Evolutionary conservation across 1,140 invertebrate species (phyloP), one percentile per base, ranked within the genome.

Genomic region (Drosophila novamexicana): DNA sequence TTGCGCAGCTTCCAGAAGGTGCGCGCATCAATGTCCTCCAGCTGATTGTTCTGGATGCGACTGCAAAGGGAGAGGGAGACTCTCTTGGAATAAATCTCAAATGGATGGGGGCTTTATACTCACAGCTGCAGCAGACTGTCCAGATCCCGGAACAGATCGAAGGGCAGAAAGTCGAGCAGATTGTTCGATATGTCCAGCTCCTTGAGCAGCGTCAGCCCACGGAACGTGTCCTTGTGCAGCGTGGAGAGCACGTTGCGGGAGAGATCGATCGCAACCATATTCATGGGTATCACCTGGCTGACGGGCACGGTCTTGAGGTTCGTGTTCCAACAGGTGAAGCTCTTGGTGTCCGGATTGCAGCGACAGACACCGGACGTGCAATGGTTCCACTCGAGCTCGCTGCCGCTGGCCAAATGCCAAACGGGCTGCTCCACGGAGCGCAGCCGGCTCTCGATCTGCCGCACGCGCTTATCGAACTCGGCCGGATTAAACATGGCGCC

Each of bases 141-240:
- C 61, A 97, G 91, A 40, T 95, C 94, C 73, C 95, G 94, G 64
- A 97, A 97, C 65, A 97, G 93, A 68, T 94, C 94, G 7, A 95
- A 93, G 1, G 96, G 96, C 22, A 97, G 91, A 90, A 96, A 96
- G 81, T 97, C 96, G 5, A 97, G 93, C 52, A 94, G 92, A 90
- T 97, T 97, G 81, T 96, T 95, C 62, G 96, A 96, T 68, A 97
- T 92, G 89, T 97, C 96, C 91, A 97, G 92, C 88, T 97, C 95
- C 4, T 93, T 94, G 6, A 97, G 92, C 32, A 95, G 93, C 0
- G 93, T 94, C 88, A 97, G 93, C 5, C 94, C 94, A 57, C 94
- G 93, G 82, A 97, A 97, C 0, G 95, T 94, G 65, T 95, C 95
- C 88, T 96, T 96, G 89, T 97, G 95, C 14, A 97, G 92, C 0